phyloP scores from a whole-genome alignment of 2,797 vertebrate genomes.

The Xenopus petersii region DNA sequence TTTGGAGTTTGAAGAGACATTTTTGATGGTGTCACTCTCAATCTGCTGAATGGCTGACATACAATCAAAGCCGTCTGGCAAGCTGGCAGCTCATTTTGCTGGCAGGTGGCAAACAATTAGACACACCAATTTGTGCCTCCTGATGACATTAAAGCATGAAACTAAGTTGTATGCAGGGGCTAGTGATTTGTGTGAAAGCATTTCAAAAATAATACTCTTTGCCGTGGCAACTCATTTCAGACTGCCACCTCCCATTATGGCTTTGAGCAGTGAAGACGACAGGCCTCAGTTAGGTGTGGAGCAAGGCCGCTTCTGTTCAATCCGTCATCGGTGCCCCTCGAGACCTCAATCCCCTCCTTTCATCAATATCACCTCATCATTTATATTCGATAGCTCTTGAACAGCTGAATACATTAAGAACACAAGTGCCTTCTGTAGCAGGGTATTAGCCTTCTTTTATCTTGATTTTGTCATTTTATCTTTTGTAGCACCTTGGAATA shows the following conservation, averaged over 20 bases:
- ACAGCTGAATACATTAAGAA: slow-evolving; percentile 74
- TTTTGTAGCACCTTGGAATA: slow-evolving; percentile 30
- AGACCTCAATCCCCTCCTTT: slow-evolving; percentile 86
- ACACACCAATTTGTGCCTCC: slow-evolving; percentile 93
- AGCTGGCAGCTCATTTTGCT: slow-evolving; percentile 92
- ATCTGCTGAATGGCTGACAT: slow-evolving; percentile 85
- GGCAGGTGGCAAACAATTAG: slow-evolving; percentile 99
- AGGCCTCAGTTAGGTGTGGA: slow-evolving; percentile 74
- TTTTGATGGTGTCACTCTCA: slow-evolving; percentile 96
- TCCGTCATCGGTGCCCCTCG: slow-evolving; percentile 91
- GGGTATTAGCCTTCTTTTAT: slow-evolving; percentile 54
- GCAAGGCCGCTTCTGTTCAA: slow-evolving; percentile 93
- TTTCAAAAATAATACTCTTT: slow-evolving; percentile 99
- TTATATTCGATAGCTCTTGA: slow-evolving; percentile 71
- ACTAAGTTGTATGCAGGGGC: slow-evolving; percentile 87
- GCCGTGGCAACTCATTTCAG: slow-evolving; percentile 92
- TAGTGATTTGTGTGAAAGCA: slow-evolving; percentile 97
- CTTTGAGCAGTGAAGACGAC: slow-evolving; percentile 88
- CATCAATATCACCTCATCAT: slow-evolving; percentile 84
- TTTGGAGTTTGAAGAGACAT: slow-evolving; percentile 72
- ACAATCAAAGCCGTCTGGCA: slow-evolving; percentile 88
- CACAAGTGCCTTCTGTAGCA: slow-evolving; percentile 56
- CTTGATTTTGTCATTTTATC: slow-evolving; percentile 53
- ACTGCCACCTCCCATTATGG: slow-evolving; percentile 95
- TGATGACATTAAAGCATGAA: slow-evolving; percentile 92